Evolutionary conservation across 2,888 invertebrate genomes (phyloP).

Genomic region (Plagiodera versicolora): DNA sequence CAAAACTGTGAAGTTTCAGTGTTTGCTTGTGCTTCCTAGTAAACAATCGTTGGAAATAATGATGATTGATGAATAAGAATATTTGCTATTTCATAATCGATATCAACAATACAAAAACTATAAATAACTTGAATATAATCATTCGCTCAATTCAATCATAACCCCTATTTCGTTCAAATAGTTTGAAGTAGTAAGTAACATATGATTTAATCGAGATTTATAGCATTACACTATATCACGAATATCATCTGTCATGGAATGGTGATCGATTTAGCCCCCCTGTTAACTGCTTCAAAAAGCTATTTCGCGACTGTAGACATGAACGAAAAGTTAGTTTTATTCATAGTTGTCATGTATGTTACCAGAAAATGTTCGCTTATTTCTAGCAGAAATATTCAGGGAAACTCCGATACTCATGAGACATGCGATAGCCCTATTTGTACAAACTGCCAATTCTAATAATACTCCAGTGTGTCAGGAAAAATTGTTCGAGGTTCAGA

Average conservation of each 20-base stretch:
- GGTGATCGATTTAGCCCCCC: neutral
- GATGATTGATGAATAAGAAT: no score
- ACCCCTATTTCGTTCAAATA: no score
- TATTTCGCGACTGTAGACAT: neutral
- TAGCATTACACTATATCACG: no score
- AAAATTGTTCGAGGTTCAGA: conserved; percentile 24
- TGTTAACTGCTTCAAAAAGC: neutral
- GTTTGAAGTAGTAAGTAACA: no score
- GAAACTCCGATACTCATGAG: conserved; percentile 3
- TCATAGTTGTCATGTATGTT: conserved; percentile 1
- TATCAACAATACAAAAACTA: no score
- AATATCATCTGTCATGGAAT: neutral
- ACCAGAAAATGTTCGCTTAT: neutral
- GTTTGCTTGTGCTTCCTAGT: no score
- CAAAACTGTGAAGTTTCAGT: no score
- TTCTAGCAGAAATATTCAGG: neutral
- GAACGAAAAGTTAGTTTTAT: conserved; percentile 8
- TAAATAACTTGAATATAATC: no score
- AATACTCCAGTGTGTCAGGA: conserved; percentile 23
- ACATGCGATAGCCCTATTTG: conserved; percentile 28
- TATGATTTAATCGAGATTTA: no score
- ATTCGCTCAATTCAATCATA: no score
- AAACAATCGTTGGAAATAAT: no score
- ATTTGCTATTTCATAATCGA: no score
- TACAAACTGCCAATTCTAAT: conserved; percentile 28